Conservation (phyloP, 2,888 invertebrate species). For the Dryobotodes eremita region DNA sequence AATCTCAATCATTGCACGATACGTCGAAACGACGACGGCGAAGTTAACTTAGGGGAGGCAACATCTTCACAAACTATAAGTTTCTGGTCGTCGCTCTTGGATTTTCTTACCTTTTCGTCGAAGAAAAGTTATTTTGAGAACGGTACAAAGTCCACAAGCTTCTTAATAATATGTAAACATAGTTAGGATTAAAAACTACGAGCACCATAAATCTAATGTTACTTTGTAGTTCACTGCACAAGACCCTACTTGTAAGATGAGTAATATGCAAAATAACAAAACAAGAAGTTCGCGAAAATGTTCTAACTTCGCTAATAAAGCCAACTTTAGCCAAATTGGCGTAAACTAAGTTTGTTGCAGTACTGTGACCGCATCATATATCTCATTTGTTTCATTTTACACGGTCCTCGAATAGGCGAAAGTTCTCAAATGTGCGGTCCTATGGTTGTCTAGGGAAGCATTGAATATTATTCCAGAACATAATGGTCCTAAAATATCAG, state of each 20-base stretch:
- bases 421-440: conserved; percentile 41
- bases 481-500: conserved; percentile 30
- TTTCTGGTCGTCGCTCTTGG: conserved; percentile 45
- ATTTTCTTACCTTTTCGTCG: conserved; percentile 42
- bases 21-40: conserved; percentile 24
- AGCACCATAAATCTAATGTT: background rate
- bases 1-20: conserved; percentile 61
- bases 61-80: conserved; percentile 48
- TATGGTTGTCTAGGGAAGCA: conserved; percentile 45
- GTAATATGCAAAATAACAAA: conserved; percentile 28
- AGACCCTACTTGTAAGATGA: conserved; percentile 28
- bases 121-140: conserved; percentile 17
- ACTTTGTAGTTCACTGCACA: conserved; percentile 1
- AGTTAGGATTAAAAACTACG: background rate
- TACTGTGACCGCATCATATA: conserved; percentile 44
- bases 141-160: background rate
- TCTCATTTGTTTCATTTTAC: conserved; percentile 51
- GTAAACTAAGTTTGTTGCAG: conserved; percentile 42
- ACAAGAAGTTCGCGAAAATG: conserved; percentile 23
- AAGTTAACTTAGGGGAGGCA: conserved; percentile 41
- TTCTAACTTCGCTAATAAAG: conserved; percentile 51
- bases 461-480: conserved; percentile 43
- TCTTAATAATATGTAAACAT: conserved; percentile 14
- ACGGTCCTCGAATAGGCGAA: conserved; percentile 44
- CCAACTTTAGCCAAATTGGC: conserved; percentile 35